A percentile compares a stretch with the other conserved stretches of the same genome.
Conservation (phyloP, 2,797 vertebrate species). For the Lophius americanus region DNA sequence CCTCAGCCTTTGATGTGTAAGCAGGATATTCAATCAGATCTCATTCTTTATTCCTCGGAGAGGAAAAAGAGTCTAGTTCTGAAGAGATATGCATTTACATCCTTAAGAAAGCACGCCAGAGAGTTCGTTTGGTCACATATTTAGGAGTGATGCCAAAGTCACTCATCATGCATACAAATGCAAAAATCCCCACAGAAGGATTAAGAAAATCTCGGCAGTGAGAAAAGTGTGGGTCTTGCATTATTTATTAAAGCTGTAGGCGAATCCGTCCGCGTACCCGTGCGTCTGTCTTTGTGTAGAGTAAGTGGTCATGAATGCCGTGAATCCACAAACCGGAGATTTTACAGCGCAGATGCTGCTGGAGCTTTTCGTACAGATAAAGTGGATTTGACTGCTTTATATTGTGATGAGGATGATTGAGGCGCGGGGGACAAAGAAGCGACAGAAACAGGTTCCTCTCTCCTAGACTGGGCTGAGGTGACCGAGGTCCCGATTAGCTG, state of each 20-base stretch:
- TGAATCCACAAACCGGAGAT: conserved; percentile 49
- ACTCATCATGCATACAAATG: conserved; percentile 19
- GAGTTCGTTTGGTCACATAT: not conserved
- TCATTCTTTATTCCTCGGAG: too few relatives aligned
- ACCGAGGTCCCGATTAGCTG: conserved; percentile 47
- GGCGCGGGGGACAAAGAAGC: conserved; percentile 18
- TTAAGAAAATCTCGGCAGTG: conserved; percentile 32
- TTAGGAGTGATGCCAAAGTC: conserved; percentile 8
- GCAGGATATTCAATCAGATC: too few relatives aligned
- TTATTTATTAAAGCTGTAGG: conserved; percentile 75
- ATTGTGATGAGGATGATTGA: conserved; percentile 40
- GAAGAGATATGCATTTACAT: not conserved
- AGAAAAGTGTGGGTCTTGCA: conserved; percentile 73
- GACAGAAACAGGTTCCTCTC: conserved; percentile 27
- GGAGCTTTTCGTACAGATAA: conserved; percentile 26
- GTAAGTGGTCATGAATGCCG: conserved; percentile 66
- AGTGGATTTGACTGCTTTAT: not conserved
- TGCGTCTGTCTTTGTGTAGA: conserved; percentile 62
- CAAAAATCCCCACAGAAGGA: too few relatives aligned
- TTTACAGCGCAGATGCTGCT: conserved; percentile 35
- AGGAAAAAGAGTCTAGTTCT: too few relatives aligned
- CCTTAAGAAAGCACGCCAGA: not conserved
- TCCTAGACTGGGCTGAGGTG: conserved; percentile 50
- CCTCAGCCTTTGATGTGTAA: too few relatives aligned
- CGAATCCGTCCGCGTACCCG: conserved; percentile 61